Percentiles rank a stretch among this genome's conserved stretches.
Evolutionary conservation across 2,797 vertebrate genomes (phyloP).

Genomic region (Varecia variegata): DNA sequence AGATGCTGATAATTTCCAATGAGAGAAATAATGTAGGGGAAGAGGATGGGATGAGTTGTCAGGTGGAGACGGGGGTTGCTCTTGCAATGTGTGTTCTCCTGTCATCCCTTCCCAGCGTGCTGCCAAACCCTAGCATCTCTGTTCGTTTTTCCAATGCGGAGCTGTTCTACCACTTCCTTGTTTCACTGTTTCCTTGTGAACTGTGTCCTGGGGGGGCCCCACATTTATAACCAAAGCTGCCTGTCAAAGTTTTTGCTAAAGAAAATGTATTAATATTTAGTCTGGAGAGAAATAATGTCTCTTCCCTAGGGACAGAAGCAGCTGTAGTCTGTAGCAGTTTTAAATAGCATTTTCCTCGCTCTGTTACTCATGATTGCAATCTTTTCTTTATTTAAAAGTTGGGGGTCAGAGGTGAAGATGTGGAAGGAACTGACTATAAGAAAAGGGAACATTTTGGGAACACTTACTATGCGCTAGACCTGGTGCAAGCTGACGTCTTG

Average conservation of each 20-base stretch:
- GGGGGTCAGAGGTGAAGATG: background rate
- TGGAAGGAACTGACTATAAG: background rate
- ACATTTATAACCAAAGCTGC: constrained; percentile 69
- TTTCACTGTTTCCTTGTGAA: constrained; percentile 56
- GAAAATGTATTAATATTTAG: constrained; percentile 69
- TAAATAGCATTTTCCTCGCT: background rate
- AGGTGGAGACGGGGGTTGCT: background rate
- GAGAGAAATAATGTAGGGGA: background rate
- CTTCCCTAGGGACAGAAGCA: constrained; percentile 55
- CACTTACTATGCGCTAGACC: background rate
- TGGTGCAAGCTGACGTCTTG: background rate
- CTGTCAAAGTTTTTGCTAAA: constrained; percentile 67
- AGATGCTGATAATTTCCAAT: background rate
- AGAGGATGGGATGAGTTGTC: background rate
- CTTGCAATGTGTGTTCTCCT: background rate
- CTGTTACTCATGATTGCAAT: constrained; percentile 9
- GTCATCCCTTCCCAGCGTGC: background rate
- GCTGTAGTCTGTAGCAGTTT: constrained; percentile 42
- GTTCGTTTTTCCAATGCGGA: background rate
- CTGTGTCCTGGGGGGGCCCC: constrained; percentile 41
- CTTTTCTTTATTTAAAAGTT: constrained; percentile 43
- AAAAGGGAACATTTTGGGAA: background rate
- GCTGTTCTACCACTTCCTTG: background rate
- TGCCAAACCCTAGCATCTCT: background rate
- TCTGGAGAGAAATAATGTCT: constrained; percentile 63